Percentiles rank a stretch among this genome's conserved stretches.
These are phyloP conservation scores for Nomia melanderi DNA, from an alignment of 1,140 invertebrate genomes.

Conservation along the genomic window DNA sequence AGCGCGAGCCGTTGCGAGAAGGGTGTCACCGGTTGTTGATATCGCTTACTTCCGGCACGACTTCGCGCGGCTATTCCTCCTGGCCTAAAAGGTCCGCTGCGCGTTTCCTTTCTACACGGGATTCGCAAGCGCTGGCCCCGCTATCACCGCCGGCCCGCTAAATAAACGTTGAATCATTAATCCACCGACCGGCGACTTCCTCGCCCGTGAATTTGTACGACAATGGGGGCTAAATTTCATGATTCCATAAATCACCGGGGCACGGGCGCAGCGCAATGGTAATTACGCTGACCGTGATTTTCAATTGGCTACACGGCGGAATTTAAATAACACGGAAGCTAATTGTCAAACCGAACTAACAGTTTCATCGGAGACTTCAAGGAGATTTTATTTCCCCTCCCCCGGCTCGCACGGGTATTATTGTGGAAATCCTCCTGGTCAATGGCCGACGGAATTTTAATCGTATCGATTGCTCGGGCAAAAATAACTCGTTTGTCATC, in stretches of 20 bases:
- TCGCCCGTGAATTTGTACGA: constrained; percentile 48
- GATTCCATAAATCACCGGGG: constrained; percentile 52
- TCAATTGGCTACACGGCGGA: constrained; percentile 33
- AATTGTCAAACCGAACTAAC: constrained; percentile 33
- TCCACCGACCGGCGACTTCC: constrained; percentile 41
- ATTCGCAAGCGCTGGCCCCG: constrained; percentile 22
- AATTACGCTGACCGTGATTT: constrained; percentile 51
- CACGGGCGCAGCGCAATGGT: constrained; percentile 10
- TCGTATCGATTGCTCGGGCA: constrained; percentile 18
- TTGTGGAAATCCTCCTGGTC: constrained; percentile 11
- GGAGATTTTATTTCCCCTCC: constrained; percentile 26
- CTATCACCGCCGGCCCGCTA: constrained; percentile 33
- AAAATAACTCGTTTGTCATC: neutral
- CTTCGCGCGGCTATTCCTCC: constrained; percentile 26
- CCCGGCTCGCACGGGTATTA: no score
- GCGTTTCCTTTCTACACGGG: constrained; percentile 41
- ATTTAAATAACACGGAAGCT: constrained; percentile 50
- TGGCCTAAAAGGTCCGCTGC: constrained; percentile 40
- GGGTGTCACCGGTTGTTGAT: constrained; percentile 42
- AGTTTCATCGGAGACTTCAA: constrained; percentile 20
- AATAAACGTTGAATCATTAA: constrained; percentile 52
- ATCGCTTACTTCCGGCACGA: constrained; percentile 40
- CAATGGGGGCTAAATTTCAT: constrained; percentile 50
- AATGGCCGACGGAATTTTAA: constrained; percentile 21
- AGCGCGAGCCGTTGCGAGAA: constrained; percentile 30